Conservation (phyloP, 2,797 vertebrate genomes). For the Poliocrania exsul region DNA sequence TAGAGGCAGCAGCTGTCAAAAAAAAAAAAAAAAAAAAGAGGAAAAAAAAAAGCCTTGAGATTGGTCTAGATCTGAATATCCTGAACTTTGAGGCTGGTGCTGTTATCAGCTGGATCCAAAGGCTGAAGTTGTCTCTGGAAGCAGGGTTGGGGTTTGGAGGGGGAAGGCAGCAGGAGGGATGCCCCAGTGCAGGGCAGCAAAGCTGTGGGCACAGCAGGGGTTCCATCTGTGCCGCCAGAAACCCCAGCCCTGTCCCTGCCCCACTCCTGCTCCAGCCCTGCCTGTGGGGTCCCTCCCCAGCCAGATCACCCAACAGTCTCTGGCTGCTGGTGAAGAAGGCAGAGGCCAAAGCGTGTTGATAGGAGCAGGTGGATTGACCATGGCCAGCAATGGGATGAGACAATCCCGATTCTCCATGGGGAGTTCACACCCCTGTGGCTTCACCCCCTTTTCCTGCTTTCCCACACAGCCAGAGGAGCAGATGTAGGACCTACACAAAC, state of each 20-base stretch:
- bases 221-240: not conserved
- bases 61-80: slow-evolving; percentile 51
- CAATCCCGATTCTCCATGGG: fast-evolving
- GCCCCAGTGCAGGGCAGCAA: fast-evolving
- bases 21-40: not conserved
- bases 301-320: fast-evolving
- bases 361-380: fast-evolving
- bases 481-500: not conserved
- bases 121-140: not conserved
- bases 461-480: fast-evolving
- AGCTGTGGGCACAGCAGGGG: not conserved
- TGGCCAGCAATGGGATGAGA: not conserved
- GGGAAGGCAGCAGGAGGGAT: not conserved
- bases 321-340: fast-evolving
- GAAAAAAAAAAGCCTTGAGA: not conserved
- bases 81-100: slow-evolving; percentile 23
- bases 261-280: not conserved
- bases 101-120: not conserved
- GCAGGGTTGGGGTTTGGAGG: not conserved
- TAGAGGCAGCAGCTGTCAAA: slow-evolving; percentile 66
- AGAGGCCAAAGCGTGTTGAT: not conserved
- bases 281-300: not conserved
- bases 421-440: fast-evolving
- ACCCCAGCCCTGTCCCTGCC: not conserved
- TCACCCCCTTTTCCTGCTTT: not conserved